Evolutionary conservation across 2,888 invertebrate species (phyloP).

Genomic region (Dugesia japonica): DNA sequence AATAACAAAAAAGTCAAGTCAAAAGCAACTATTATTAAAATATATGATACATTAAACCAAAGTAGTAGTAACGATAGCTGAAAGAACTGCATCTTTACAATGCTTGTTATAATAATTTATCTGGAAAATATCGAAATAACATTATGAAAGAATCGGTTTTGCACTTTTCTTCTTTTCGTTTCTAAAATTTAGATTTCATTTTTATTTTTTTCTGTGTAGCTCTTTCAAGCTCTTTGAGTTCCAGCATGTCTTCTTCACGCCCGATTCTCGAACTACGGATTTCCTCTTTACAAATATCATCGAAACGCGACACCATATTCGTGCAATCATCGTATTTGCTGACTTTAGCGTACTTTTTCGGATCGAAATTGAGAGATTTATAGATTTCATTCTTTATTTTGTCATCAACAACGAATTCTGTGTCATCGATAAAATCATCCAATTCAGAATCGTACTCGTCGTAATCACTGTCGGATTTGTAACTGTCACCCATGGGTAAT

Average conservation of each 20-base stretch:
- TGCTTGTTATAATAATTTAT: too few relatives aligned
- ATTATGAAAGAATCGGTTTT: too few relatives aligned
- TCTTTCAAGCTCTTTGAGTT: neutral
- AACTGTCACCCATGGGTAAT: neutral
- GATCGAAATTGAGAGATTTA: slow-evolving; percentile 27
- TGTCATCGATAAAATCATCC: slow-evolving; percentile 29
- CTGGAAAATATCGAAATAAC: too few relatives aligned
- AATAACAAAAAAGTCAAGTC: too few relatives aligned
- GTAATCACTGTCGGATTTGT: neutral
- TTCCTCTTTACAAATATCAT: slow-evolving; percentile 25
- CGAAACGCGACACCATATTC: slow-evolving; percentile 27
- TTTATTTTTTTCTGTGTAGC: neutral
- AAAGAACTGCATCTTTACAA: too few relatives aligned
- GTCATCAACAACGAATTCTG: slow-evolving; percentile 21
- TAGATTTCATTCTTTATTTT: slow-evolving; percentile 20
- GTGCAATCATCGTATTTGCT: slow-evolving; percentile 23
- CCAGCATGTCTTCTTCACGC: neutral
- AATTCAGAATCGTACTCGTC: slow-evolving; percentile 23
- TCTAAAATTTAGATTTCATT: neutral
- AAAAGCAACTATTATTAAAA: too few relatives aligned
- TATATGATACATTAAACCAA: too few relatives aligned
- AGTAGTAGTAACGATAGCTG: too few relatives aligned
- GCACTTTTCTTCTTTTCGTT: too few relatives aligned
- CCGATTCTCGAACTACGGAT: slow-evolving; percentile 1
- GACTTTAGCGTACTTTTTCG: slow-evolving; percentile 26